Evolutionary conservation across 2,797 vertebrate species (phyloP).

Genomic region (Falco novaeseelandiae): DNA sequence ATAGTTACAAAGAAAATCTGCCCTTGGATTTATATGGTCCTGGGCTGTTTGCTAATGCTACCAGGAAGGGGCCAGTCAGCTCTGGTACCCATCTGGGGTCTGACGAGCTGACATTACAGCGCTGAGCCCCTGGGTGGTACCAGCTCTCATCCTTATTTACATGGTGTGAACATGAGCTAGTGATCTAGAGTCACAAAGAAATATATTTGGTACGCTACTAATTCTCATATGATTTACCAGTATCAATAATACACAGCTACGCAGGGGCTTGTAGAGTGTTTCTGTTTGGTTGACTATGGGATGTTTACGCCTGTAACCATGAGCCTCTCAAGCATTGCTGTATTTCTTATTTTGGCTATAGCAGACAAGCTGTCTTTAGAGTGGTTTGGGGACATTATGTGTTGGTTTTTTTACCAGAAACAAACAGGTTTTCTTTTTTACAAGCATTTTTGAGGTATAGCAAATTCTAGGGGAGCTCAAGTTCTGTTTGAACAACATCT

Average conservation of each 20-base stretch:
- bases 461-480: background rate
- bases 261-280: background rate
- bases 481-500: background rate
- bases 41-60: background rate
- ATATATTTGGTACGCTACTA: accelerated
- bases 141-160: background rate
- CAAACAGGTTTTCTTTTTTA: background rate
- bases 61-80: background rate
- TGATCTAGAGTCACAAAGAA: background rate
- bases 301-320: background rate
- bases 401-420: background rate
- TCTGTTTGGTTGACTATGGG: background rate
- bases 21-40: background rate
- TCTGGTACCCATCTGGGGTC: background rate
- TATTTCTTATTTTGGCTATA: background rate
- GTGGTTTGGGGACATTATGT: accelerated
- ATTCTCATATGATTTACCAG: background rate
- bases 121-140: background rate
- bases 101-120: background rate
- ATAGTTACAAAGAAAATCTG: background rate
- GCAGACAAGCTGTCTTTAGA: background rate
- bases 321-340: background rate
- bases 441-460: background rate
- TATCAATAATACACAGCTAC: background rate
- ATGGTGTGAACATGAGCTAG: background rate